Base-by-base conservation (phyloP, 1,140 invertebrate species). In the Drosophila punjabiensis region DNA sequence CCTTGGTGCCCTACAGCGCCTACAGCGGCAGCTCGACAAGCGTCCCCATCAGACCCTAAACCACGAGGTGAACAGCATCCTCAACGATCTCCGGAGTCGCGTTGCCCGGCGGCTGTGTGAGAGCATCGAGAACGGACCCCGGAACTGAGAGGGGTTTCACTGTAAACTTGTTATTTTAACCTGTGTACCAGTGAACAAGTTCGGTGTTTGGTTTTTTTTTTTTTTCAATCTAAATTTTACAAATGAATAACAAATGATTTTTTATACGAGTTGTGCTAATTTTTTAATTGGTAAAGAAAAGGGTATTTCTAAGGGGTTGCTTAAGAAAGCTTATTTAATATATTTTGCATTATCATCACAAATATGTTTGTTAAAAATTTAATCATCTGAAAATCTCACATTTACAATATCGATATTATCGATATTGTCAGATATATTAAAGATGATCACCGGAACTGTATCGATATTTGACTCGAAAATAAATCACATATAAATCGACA, bases 1-100 rank as follows among this genome's bases (percentile, higher is more conserved):
- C n/a, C 30, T 86, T 5, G 24, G 24, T 4, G 76, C 75, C 11
- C 50, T 86, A 16, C 76, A 82, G 10, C 20, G 53, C 1, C 16
- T 86, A 8, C 82, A 79, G 43, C 28, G 33, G 11, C 8, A 65
- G 16, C 32, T 80, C 1, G 45, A 52, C 18, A 18, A 37, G 47
- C 41, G 60, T 4, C 35, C 32, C 32, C 24, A 52, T 28, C 24
- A 24, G 1, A 33, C 62, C 5, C 16, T 28, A 1, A 60, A 63
- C 37, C 37, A 24, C 6, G 64, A 64, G 33, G 5, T 85, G 18
- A 6, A 63, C 13, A 24, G 30, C 30, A 37, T 71, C 13, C n/a
- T 86, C 10, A 13, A 71, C 5, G 50, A 62, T 45, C 69, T 86
- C 0, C 65, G 41, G 0, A 10, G 35, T 24, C 79, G 70, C 3